These are phyloP conservation scores for Caenorhabditis wallacei DNA, from an alignment of 2,888 invertebrate species.

Conservation along the genomic window DNA sequence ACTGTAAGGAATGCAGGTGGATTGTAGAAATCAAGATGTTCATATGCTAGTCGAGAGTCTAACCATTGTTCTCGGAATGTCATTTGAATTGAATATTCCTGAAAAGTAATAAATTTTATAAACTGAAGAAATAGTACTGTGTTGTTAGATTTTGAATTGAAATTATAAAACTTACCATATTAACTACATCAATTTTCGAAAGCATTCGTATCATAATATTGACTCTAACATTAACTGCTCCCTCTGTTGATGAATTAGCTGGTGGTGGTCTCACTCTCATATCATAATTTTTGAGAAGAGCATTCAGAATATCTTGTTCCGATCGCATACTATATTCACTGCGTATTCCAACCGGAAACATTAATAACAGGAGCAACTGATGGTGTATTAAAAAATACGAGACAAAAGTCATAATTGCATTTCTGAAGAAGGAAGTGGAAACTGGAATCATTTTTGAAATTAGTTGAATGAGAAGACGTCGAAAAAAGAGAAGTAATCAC, in stretches of 20 bases:
- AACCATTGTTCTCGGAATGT: slow-evolving; percentile 98
- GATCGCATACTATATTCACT: slow-evolving; percentile 59
- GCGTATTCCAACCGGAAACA: slow-evolving; percentile 15
- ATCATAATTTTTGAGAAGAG: slow-evolving; percentile 79
- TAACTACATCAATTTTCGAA: slow-evolving; percentile 98
- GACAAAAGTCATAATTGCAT: slow-evolving; percentile 52
- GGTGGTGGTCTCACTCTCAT: slow-evolving; percentile 80
- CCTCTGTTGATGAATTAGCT: slow-evolving; percentile 84
- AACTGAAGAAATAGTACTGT: no score
- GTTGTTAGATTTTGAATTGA: no score
- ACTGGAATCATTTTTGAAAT: slow-evolving; percentile 13
- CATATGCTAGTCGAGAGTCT: slow-evolving; percentile 88
- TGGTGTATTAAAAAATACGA: slow-evolving; percentile 25
- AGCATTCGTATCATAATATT: slow-evolving; percentile 99
- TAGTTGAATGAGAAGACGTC: background rate
- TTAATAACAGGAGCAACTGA: slow-evolving; percentile 33
- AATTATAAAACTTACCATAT: slow-evolving; percentile 91
- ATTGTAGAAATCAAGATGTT: slow-evolving; percentile 72
- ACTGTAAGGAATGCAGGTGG: slow-evolving; percentile 81
- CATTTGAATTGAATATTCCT: slow-evolving; percentile 96
- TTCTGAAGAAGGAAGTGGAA: slow-evolving; percentile 11
- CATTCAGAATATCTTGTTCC: slow-evolving; percentile 77
- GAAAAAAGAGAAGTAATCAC: slow-evolving; percentile 3
- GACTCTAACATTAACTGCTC: slow-evolving; percentile 96
- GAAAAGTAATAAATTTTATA: no score